Evolutionary conservation across 1,140 invertebrate species (phyloP), one percentile per base, ranked within the genome.

Genomic region (Caenorhabditis remanei): DNA sequence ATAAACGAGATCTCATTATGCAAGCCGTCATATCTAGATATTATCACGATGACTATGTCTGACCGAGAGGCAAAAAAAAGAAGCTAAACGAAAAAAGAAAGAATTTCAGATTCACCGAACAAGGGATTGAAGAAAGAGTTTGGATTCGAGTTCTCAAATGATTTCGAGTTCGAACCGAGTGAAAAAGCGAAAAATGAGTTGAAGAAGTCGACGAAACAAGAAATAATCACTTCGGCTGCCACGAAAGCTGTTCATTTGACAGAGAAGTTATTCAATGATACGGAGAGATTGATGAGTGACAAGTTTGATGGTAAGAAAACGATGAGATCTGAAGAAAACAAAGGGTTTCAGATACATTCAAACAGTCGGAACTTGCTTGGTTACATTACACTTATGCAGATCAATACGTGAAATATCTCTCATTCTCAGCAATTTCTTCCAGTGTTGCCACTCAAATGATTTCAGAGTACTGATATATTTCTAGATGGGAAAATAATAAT

Each of bases 401-500:
- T 84, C 82, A 88, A 58, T 90, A 88, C 46, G 89, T 90, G 2
- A 91, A 91, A 83, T 91, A 90, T 55, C 50, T 91, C 19, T 90
- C 91, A 8, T 91, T 90, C 65, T 85, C 90, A 13, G 91, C 90
- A 13, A 65, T 91, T 14, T 79, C 90, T 32, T 90, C 90, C 2
- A 87, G 87, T 19, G 65, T 75, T 46, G 84, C 90, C 7, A 84
- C 90, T n/a, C 83, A 88, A 75, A 50, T 79, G 65, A 58, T 90
- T 43, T 82, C 88, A 58, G 67, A 85, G 90, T 83, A 50, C 11
- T 85, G 21, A 9, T 16, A 3, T 16, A 63, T 67, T 53, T 83
- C 84, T 53, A 83, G 24, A 40, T 1, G 32, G 32, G 32, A 32
- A 32, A 24, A 8, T 53, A 19, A 50, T 9, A n/a, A 87, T 56